Conservation (phyloP, 2,797 vertebrate genomes). For the Aphelocoma californica region DNA sequence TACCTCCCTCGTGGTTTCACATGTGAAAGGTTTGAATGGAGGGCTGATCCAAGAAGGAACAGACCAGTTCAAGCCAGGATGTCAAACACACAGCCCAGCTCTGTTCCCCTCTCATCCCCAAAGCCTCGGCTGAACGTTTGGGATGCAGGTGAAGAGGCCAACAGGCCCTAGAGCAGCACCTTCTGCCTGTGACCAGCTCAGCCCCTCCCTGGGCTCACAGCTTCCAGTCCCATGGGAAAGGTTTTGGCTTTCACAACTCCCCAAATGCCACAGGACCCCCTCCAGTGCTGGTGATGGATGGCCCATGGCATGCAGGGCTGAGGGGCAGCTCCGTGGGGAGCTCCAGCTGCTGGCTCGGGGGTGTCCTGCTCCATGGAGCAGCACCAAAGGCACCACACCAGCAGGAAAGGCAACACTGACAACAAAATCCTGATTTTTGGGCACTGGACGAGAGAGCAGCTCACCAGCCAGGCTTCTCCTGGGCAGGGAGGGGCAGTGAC, state of each 20-base stretch:
- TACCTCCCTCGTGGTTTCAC: background rate
- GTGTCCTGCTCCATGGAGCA: background rate
- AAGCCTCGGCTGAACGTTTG: background rate
- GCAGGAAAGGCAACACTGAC: background rate
- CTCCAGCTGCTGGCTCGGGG: background rate
- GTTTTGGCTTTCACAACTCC: background rate
- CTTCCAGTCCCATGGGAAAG: background rate
- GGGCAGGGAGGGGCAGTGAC: background rate
- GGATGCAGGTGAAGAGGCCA: background rate
- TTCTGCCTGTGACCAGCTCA: background rate
- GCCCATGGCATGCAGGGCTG: fast-evolving
- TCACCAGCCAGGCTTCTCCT: background rate
- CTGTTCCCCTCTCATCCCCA: background rate
- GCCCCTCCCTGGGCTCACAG: fast-evolving
- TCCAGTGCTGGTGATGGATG: background rate
- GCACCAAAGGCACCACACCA: background rate
- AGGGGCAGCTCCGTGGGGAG: background rate
- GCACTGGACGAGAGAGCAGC: background rate
- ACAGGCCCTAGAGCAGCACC: background rate
- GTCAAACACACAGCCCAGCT: background rate
- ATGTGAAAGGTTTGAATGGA: background rate
- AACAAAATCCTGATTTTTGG: background rate
- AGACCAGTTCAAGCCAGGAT: background rate
- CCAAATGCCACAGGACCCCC: too few species aligned
- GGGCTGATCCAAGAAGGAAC: background rate